Evolutionary conservation across 2,113 vertebrate genomes (phyloP).

Genomic region (Suncus etruscus): DNA sequence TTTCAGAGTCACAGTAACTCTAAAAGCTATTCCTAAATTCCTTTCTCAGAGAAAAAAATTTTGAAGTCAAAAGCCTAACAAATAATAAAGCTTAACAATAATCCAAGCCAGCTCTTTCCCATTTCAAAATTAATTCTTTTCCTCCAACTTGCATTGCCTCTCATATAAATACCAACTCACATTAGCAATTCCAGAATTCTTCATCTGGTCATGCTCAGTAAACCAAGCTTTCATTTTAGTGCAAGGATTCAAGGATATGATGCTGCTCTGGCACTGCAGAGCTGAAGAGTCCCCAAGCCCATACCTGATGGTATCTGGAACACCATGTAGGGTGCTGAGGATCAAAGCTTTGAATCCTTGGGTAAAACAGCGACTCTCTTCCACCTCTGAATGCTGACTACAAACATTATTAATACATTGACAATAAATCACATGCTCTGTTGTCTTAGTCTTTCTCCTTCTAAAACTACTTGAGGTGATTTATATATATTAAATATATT

Average conservation of each 20-base stretch:
- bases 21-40: neutral
- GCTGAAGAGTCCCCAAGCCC: too few relatives aligned
- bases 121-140: neutral
- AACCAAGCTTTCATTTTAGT: too few relatives aligned
- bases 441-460: neutral
- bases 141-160: neutral
- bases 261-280: too few relatives aligned
- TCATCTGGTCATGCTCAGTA: neutral
- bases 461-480: neutral
- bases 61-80: neutral
- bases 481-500: neutral
- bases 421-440: neutral
- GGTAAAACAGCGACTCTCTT: too few relatives aligned
- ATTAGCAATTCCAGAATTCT: neutral
- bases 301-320: too few relatives aligned
- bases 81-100: neutral
- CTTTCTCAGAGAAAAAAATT: neutral
- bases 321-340: too few relatives aligned
- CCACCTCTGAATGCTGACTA: neutral
- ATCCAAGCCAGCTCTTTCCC: neutral
- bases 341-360: too few relatives aligned
- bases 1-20: neutral
- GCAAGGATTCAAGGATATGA: too few relatives aligned
- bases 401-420: neutral
- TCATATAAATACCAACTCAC: accelerated